These are phyloP conservation scores for Pholis gunnellus DNA, from an alignment of 2,113 vertebrate species.

Conservation along the genomic window DNA sequence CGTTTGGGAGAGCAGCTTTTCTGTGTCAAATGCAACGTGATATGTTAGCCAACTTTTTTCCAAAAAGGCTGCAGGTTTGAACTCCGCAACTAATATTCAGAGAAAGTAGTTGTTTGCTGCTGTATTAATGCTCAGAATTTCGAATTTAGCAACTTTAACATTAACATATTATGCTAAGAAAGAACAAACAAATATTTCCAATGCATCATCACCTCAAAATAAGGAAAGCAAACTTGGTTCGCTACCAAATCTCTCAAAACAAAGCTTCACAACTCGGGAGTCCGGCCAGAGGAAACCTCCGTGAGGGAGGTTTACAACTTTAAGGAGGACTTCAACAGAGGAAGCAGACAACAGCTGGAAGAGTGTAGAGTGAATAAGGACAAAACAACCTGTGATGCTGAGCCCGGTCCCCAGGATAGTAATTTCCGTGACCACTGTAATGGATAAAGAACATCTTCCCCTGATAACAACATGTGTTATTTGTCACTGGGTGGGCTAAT, in stretches of 20 bases:
- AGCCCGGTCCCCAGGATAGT: slow-evolving; percentile 54
- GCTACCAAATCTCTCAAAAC: background rate
- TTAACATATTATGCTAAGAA: background rate
- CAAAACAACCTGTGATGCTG: slow-evolving; percentile 46
- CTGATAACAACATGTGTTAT: slow-evolving; percentile 42
- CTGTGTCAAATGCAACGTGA: background rate
- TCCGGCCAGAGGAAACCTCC: slow-evolving; percentile 47
- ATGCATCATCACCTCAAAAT: background rate
- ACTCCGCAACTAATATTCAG: background rate
- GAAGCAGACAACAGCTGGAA: slow-evolving; percentile 65
- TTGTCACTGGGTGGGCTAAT: slow-evolving; percentile 17
- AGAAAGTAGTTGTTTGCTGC: background rate
- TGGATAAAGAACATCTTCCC: slow-evolving; percentile 62
- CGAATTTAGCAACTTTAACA: background rate
- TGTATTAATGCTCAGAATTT: background rate
- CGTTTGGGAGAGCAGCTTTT: background rate
- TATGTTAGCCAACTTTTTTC: too few relatives aligned
- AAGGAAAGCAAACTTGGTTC: slow-evolving; percentile 12
- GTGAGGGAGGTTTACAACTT: slow-evolving; percentile 52
- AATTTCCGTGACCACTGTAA: slow-evolving; percentile 65
- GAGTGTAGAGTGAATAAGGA: slow-evolving; percentile 29
- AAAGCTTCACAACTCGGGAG: slow-evolving; percentile 49
- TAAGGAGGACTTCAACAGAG: slow-evolving; percentile 31
- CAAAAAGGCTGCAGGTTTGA: too few relatives aligned
- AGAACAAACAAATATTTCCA: background rate